Evolutionary conservation across 2,797 vertebrate genomes (phyloP), one percentile per base, ranked within the genome.

Genomic region (Sebastes trivittatus): DNA sequence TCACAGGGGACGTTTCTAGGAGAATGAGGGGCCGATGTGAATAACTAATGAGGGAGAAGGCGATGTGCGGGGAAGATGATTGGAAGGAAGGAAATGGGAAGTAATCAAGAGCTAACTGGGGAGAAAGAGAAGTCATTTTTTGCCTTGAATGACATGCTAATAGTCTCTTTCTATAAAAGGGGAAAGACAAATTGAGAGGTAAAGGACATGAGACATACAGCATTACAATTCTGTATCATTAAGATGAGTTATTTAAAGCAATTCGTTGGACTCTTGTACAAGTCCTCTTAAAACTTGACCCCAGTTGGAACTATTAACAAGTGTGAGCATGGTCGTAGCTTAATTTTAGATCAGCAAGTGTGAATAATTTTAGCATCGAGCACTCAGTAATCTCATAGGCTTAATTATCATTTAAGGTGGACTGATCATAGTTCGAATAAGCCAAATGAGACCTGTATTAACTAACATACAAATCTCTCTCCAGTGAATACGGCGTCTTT

Each of bases 31-130:
- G 63, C 36, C 9, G 65, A 75, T 81, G 79, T 84, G 89, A 92
- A 93, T 93, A 76, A 74, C 75, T 89, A 86, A 92, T 85, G 80
- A 90, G 75, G 60, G 36, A 68, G 63, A 83, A 29, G 62, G 56
- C 22, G 16, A 72, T 30, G 54, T 65, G 64, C 61, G 29, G 60
- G 25, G 72, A 65, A 68, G 72, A 81, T 74, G 79, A 84, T 68
- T 78, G 78, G 58, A 29, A 61, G 65, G 66, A 86, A 75, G 80
- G 81, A 88, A 88, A 86, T 62, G 27, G 80, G 75, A 87, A 70
- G 70, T 85, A 87, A 84, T 83, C 75, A 85, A 62, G 83, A 38
- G 27, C 59, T 64, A 83, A 89, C 62, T 62, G 49, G 34, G 71
- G 49, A 70, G 34, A 81, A 30, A 63, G 70, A 71, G 72, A 84